A percentile compares a stretch with the other conserved stretches of the same genome.
Evolutionary conservation across 2,888 invertebrate genomes (phyloP).

Genomic region (Apomyelois bistriatella): DNA sequence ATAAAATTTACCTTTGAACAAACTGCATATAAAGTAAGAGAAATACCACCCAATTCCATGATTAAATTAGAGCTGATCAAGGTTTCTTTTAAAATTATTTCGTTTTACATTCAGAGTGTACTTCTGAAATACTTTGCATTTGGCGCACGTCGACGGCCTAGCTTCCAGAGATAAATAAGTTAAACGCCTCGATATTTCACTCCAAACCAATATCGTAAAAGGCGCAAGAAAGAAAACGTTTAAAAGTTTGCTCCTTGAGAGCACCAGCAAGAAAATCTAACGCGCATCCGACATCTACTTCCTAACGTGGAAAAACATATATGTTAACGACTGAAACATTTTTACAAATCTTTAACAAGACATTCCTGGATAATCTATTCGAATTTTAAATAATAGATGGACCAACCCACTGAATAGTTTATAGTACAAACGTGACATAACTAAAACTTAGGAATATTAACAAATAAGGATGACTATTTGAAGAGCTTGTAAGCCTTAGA

Average conservation of each 20-base stretch:
- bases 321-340: conserved; percentile 10
- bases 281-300: conserved; percentile 9
- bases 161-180: conserved; percentile 64
- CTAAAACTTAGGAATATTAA: too few species aligned
- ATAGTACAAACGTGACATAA: too few species aligned
- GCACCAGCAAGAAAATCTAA: conserved; percentile 24
- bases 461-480: too few species aligned
- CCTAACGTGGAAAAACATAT: neutral
- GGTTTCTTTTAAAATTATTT: conserved; percentile 44
- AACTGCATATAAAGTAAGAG: neutral
- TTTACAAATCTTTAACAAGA: neutral
- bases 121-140: conserved; percentile 46
- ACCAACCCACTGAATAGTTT: too few species aligned
- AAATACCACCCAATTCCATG: conserved; percentile 8
- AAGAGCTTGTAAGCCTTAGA: too few species aligned
- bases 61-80: conserved; percentile 35
- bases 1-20: neutral
- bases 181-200: conserved; percentile 61
- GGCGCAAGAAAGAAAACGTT: conserved; percentile 43
- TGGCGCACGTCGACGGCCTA: conserved; percentile 54
- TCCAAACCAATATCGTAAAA: conserved; percentile 65
- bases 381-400: too few species aligned
- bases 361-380: too few species aligned
- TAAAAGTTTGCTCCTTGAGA: conserved; percentile 35
- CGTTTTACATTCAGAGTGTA: conserved; percentile 50